Conservation (phyloP, 2,888 invertebrate genomes). For the Spisula subtruncata region DNA sequence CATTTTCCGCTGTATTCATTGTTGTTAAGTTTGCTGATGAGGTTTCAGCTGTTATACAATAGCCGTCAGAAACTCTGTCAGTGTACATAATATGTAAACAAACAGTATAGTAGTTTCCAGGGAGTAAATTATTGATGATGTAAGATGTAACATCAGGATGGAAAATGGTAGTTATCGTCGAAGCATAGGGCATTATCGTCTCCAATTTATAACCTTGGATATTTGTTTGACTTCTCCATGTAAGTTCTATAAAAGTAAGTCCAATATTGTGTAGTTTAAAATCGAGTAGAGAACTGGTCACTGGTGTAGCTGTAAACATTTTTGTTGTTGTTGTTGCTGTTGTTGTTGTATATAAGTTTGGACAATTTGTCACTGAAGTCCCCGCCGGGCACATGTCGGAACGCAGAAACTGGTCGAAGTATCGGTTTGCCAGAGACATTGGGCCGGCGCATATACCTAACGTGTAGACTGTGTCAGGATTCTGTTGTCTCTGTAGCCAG, state of each 20-base stretch:
- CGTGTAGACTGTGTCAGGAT: not conserved
- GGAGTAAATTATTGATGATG: not conserved
- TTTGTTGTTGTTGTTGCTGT: conserved; percentile 48
- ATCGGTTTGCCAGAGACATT: conserved; percentile 33
- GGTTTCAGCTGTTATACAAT: not conserved
- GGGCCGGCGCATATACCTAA: conserved; percentile 63
- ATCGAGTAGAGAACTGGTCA: not conserved
- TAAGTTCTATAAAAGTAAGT: not conserved
- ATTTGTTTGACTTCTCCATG: not conserved
- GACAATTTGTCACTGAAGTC: conserved; percentile 54
- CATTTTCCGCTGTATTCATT: not conserved
- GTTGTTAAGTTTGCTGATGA: not conserved
- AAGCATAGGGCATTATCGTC: not conserved
- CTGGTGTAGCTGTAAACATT: not conserved
- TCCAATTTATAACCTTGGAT: not conserved
- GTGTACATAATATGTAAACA: not conserved
- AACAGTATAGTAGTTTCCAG: not conserved
- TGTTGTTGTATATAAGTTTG: conserved; percentile 67
- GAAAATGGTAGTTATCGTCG: not conserved
- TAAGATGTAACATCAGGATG: not conserved
- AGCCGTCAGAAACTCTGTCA: not conserved
- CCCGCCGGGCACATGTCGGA: conserved; percentile 53
- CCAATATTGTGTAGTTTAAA: not conserved
- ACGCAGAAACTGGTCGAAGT: conserved; percentile 51
- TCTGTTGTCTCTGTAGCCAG: conserved; percentile 57